Conservation (phyloP, 1,140 invertebrate species). For the Rhopalosiphum padi region DNA sequence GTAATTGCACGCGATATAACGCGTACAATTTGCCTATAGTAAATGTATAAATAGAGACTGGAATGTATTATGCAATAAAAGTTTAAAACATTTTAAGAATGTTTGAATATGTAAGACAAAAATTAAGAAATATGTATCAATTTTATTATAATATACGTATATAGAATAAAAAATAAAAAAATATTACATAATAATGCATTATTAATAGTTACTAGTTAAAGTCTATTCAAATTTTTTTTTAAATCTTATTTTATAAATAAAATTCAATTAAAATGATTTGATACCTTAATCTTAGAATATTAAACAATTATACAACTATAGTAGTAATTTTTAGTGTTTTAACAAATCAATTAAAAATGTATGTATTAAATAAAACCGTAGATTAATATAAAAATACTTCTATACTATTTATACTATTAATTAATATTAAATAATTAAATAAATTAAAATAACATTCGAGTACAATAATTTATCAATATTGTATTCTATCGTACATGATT, state of each 20-base stretch:
- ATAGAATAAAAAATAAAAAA: not conserved
- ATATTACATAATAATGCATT: too few relatives aligned
- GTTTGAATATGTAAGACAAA: not conserved
- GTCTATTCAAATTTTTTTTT: not conserved
- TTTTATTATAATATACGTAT: not conserved
- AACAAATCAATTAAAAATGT: too few relatives aligned
- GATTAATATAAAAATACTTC: not conserved
- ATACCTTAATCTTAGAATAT: too few relatives aligned
- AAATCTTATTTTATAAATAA: not conserved
- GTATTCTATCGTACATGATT: too few relatives aligned
- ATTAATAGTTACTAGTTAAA: not conserved
- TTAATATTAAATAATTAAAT: too few relatives aligned
- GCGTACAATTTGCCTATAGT: not conserved
- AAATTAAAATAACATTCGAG: not conserved
- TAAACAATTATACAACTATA: too few relatives aligned
- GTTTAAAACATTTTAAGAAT: not conserved
- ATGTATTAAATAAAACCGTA: too few relatives aligned
- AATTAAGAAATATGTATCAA: not conserved
- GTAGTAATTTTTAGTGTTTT: too few relatives aligned
- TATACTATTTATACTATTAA: not conserved
- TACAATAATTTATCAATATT: too few relatives aligned
- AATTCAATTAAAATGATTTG: not conserved
- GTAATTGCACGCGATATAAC: not conserved
- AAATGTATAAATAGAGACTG: not conserved
- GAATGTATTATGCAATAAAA: not conserved